These are phyloP conservation scores for Ptiloglossa arizonensis DNA, from an alignment of 1,140 invertebrate species.

Conservation along the genomic window DNA sequence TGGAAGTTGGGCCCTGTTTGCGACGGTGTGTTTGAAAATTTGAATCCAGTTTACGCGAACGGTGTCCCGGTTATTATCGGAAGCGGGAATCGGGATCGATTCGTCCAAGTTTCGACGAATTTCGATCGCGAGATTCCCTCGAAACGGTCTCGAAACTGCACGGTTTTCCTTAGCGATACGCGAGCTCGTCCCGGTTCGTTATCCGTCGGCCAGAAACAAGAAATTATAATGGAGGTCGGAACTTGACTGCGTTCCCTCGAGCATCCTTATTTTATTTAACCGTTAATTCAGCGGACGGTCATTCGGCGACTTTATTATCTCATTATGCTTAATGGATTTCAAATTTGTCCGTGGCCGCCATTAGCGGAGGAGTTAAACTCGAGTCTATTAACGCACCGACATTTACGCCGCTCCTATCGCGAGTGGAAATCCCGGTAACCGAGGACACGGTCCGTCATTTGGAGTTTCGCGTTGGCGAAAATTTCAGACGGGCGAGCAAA, in stretches of 20 bases:
- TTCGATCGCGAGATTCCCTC: too few species aligned
- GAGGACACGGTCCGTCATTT: slow-evolving; percentile 43
- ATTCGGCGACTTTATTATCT: slow-evolving; percentile 48
- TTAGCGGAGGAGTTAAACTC: slow-evolving; percentile 38
- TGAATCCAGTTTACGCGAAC: too few species aligned
- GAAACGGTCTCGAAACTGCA: too few species aligned
- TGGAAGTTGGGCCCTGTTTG: not conserved
- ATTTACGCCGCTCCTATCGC: slow-evolving; percentile 43
- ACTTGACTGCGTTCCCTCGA: not conserved
- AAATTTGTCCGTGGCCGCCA: slow-evolving; percentile 47
- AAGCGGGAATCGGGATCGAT: not conserved
- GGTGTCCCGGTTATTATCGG: too few species aligned
- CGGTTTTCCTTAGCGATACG: too few species aligned
- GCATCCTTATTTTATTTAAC: slow-evolving; percentile 34
- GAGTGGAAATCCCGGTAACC: slow-evolving; percentile 53
- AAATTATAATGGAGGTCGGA: slow-evolving; percentile 18
- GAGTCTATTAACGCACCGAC: slow-evolving; percentile 50
- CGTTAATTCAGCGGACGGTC: slow-evolving; percentile 23
- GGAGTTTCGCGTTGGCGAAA: slow-evolving; percentile 39
- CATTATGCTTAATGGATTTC: slow-evolving; percentile 52
- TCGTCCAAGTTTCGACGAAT: too few species aligned
- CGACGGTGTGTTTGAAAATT: not conserved
- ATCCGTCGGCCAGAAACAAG: not conserved
- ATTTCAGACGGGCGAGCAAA: slow-evolving; percentile 39
- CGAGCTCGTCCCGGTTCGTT: too few species aligned